Base-by-base conservation (phyloP, 1,140 invertebrate species). In the Procambarus clarkii region DNA sequence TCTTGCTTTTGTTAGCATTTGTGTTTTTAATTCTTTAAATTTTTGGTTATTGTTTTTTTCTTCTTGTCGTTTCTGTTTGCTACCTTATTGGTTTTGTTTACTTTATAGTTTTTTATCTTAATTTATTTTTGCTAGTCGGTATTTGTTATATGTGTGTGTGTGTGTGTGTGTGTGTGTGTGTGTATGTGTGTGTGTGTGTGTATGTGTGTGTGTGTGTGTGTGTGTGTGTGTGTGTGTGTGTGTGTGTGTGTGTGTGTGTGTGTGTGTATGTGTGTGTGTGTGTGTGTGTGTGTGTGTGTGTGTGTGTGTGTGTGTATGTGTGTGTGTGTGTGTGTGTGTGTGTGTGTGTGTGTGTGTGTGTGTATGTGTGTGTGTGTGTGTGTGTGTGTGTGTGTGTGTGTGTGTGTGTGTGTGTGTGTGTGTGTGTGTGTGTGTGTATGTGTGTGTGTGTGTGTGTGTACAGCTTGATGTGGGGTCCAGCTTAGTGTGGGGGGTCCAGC, bases 301-400 rank as follows among this genome's bases (percentile, higher is more conserved):
- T 76, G 74, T 81, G 79, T 81, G 79, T 81, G 79, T 81, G 79
- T 81, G 79, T 81, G 79, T 81, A 44, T 81, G 79, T 81, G 79
- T 81, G 79, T 81, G 79, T 46, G 44, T 81, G 79, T 81, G 79
- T 81, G 79, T 81, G 79, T 45, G 71, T 74, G 79, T 81, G 79
- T 81, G 79, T 81, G 79, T 81, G 79, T 81, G 79, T 81, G 79
- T 81, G 79, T 81, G 79, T 81, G 44, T 9, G 79, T 81, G 79
- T 81, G 79, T 76, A 15, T 76, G 71, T 76, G 71, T 76, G 71
- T 76, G 71, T 76, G 71, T 76, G 71, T 76, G 71, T 76, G 71
- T 76, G 71, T 76, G 71, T 76, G 50, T 54, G 50, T 54, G 50
- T 54, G 50, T 54, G 50, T n/a, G 21, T 76, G 21, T n/a, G 74